Conservation (phyloP, 2,888 invertebrate species). For the Drosophila greeni region DNA sequence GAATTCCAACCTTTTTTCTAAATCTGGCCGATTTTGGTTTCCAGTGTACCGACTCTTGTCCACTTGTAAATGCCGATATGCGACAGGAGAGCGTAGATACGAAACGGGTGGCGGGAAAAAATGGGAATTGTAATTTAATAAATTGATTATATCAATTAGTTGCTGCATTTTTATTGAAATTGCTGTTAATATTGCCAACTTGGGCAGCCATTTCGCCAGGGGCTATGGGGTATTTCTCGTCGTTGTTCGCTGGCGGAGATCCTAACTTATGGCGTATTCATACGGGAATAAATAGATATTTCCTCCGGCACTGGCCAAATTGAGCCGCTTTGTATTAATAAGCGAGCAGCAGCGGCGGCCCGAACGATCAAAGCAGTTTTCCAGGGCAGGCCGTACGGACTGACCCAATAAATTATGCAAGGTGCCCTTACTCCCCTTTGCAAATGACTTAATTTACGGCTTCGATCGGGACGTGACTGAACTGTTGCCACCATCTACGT, state of each 20-base stretch:
- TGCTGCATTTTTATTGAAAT: constrained; percentile 58
- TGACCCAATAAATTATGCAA: constrained; percentile 21
- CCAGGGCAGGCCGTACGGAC: background rate
- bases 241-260: background rate
- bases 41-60: background rate
- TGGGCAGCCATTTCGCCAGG: constrained; percentile 31
- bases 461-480: constrained; percentile 64
- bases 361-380: constrained; percentile 7
- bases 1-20: background rate
- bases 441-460: constrained; percentile 58
- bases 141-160: constrained; percentile 69
- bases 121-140: constrained; percentile 62
- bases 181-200: constrained; percentile 54
- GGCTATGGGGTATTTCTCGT: constrained; percentile 49
- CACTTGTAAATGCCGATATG: background rate
- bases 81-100: constrained; percentile 26
- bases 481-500: constrained; percentile 45
- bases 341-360: constrained; percentile 5
- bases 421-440: constrained; percentile 22
- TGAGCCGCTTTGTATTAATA: constrained; percentile 31
- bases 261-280: constrained; percentile 45
- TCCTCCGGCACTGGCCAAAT: constrained; percentile 24
- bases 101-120: constrained; percentile 25
- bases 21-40: constrained; percentile 3
- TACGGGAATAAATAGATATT: constrained; percentile 26